phyloP scores from a whole-genome alignment of 1,140 invertebrate species.

The Drosophila bocqueti region DNA sequence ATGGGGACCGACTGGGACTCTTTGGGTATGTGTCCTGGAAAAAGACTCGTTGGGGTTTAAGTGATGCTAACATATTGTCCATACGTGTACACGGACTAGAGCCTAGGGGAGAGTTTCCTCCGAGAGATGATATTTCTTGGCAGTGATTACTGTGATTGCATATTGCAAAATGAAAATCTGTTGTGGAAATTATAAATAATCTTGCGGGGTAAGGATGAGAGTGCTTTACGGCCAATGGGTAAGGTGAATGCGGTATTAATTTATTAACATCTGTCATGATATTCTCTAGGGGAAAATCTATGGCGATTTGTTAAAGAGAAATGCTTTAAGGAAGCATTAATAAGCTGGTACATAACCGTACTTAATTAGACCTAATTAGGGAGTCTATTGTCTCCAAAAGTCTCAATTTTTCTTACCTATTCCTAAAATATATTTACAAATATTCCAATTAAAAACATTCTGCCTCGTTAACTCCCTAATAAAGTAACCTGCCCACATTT shows the following conservation, averaged over 20 bases:
- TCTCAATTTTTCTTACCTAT: too few relatives aligned
- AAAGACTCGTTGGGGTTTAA: conserved; percentile 44
- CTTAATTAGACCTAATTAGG: background rate
- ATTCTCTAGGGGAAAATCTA: background rate
- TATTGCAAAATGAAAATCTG: conserved; percentile 45
- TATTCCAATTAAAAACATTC: background rate
- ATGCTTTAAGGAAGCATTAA: conserved; percentile 2
- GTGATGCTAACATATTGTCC: conserved; percentile 63
- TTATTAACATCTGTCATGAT: conserved; percentile 37
- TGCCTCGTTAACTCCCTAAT: background rate
- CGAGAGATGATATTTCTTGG: conserved; percentile 43
- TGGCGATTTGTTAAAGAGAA: background rate
- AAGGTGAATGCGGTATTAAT: conserved; percentile 40
- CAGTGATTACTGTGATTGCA: conserved; percentile 42
- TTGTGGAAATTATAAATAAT: conserved; percentile 37
- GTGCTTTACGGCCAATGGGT: conserved; percentile 18
- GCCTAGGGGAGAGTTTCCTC: conserved; percentile 28
- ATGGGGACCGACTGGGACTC: conserved; percentile 6
- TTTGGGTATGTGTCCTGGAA: too few relatives aligned
- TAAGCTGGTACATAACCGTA: background rate
- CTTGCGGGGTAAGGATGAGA: background rate
- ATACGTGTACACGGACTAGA: background rate
- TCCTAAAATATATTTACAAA: background rate
- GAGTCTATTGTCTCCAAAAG: too few relatives aligned
- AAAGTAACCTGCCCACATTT: background rate